phyloP scores from a whole-genome alignment of 1,140 invertebrate species.

The Microplitis mediator region DNA sequence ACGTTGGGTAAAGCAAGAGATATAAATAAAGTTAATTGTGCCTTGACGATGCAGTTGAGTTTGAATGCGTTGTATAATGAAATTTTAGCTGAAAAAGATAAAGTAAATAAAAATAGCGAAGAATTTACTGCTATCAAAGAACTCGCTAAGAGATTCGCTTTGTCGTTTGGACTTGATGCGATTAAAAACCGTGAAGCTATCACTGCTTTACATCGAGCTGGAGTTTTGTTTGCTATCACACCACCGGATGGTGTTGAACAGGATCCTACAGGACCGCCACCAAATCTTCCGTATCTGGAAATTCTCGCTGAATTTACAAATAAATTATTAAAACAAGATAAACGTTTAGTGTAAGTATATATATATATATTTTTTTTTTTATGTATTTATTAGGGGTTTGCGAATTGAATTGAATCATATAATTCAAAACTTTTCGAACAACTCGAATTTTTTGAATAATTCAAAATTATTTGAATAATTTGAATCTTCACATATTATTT shows the following conservation, averaged over 20 bases:
- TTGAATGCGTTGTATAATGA: constrained; percentile 85
- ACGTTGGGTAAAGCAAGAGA: constrained; percentile 95
- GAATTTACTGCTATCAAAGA: constrained; percentile 90
- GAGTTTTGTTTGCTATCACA: constrained; percentile 88
- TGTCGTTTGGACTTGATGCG: constrained; percentile 97
- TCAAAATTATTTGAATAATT: no score
- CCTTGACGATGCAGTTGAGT: constrained; percentile 91
- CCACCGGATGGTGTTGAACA: constrained; percentile 66
- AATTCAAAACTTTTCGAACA: not conserved
- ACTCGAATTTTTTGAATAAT: no score
- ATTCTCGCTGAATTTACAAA: constrained; percentile 95
- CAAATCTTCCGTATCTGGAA: constrained; percentile 91
- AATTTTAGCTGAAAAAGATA: constrained; percentile 68
- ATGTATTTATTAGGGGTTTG: not conserved
- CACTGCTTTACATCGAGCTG: constrained; percentile 92
- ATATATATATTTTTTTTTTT: constrained; percentile 11
- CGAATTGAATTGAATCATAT: not conserved
- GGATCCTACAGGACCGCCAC: constrained; percentile 80
- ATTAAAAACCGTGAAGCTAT: constrained; percentile 98
- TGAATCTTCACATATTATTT: no score
- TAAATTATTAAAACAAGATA: constrained; percentile 95
- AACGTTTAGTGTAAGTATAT: constrained; percentile 82
- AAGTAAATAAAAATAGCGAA: constrained; percentile 74
- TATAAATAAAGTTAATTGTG: constrained; percentile 96
- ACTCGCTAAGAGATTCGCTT: constrained; percentile 93